These are phyloP conservation scores for Pachyramphus minor DNA, from an alignment of 2,113 vertebrate genomes.

Conservation along the genomic window DNA sequence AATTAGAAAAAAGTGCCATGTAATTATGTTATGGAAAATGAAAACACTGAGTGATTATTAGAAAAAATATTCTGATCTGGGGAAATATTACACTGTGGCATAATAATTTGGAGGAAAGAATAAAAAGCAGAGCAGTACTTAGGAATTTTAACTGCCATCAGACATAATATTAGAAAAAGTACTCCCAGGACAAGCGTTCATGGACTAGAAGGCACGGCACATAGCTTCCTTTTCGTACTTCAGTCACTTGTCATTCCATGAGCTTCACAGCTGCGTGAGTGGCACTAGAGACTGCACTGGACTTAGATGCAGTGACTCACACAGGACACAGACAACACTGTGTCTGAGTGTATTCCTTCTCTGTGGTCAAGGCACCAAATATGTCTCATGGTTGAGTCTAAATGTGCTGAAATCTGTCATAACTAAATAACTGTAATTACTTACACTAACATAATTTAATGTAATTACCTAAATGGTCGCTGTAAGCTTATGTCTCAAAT, in stretches of 20 bases:
- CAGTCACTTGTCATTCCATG: neutral
- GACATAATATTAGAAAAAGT: neutral
- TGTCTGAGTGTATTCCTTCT: neutral
- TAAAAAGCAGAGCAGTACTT: neutral
- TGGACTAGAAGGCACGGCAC: neutral
- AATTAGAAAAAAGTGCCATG: neutral
- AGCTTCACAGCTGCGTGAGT: neutral
- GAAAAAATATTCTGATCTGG: neutral
- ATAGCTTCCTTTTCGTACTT: neutral
- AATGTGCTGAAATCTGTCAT: constrained; percentile 42
- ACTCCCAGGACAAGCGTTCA: neutral
- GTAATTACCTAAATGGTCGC: constrained; percentile 56
- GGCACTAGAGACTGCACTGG: neutral
- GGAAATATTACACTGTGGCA: neutral
- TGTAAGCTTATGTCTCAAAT: constrained; percentile 27
- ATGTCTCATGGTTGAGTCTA: constrained; percentile 10
- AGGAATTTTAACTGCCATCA: neutral
- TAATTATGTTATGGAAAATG: neutral
- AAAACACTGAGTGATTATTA: neutral
- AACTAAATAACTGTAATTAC: constrained; percentile 67
- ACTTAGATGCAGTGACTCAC: neutral
- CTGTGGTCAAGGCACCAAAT: neutral
- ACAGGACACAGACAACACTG: neutral
- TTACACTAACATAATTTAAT: constrained; percentile 67
- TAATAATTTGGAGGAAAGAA: neutral